Conservation (phyloP, 2,797 vertebrate species). For the Pantherophis alleghaniensis region DNA sequence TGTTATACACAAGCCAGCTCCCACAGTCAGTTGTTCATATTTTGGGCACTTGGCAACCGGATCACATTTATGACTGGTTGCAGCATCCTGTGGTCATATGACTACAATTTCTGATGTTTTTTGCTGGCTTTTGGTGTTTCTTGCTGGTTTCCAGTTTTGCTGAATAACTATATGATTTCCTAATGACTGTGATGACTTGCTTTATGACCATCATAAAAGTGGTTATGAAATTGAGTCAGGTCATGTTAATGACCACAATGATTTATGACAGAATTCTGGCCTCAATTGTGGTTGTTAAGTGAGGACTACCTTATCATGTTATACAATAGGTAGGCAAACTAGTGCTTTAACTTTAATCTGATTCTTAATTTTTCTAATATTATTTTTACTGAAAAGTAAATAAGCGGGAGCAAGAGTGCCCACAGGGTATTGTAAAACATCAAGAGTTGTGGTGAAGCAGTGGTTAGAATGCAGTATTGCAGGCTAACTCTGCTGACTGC, state of each 20-base stretch:
- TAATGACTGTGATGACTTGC: background rate
- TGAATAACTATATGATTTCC: background rate
- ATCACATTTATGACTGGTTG: background rate
- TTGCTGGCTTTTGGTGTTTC: background rate
- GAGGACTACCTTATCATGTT: too few relatives aligned
- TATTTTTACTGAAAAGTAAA: background rate
- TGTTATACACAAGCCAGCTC: background rate
- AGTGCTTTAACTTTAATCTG: background rate
- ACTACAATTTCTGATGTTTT: background rate
- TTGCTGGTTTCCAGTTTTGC: too few relatives aligned
- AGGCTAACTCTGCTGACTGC: too few relatives aligned
- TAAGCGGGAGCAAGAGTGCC: background rate
- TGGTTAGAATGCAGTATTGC: too few relatives aligned
- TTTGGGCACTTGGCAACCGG: background rate
- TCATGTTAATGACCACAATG: too few relatives aligned
- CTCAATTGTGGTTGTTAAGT: too few relatives aligned
- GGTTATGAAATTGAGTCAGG: too few relatives aligned
- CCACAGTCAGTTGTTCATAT: background rate
- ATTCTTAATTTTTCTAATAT: background rate
- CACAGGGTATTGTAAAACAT: background rate
- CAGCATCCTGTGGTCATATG: background rate
- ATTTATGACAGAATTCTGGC: too few relatives aligned
- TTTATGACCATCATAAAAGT: too few relatives aligned
- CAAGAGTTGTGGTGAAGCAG: background rate
- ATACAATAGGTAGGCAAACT: background rate